Evolutionary conservation across 2,888 invertebrate species (phyloP), one percentile per base, ranked within the genome.

Genomic region (Lydus trimaculatus): DNA sequence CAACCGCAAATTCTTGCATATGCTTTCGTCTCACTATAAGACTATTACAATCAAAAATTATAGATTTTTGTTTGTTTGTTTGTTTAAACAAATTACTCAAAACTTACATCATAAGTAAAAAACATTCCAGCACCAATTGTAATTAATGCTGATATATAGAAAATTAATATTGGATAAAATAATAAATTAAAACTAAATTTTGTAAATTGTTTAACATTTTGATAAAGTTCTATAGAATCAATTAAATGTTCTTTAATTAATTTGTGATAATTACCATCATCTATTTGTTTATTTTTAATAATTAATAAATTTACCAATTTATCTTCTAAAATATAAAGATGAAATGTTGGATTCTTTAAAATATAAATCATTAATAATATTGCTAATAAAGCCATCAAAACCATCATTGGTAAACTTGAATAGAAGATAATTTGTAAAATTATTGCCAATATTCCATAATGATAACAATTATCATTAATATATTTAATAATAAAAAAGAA

Each of bases 181-280:
- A 31, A 17, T 13, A 60, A 13, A 60, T 28, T 17, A 3, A 31
- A 17, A 11, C 25, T 4, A 15, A n/a, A 17, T 1, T 13, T 60
- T 31, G n/a, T 15, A 1, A 60, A 60, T 17, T 31, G 9, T 28
- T 15, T 60, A 31, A 60, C 31, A 15, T 31, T 17, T n/a, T 28
- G 60, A 31, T 60, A 31, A 6, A 28, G n/a, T 31, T 11, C 0
- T 23, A 60, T 60, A 31, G 31, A 60, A 31, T 28, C 15, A 6
- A 60, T 60, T 31, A 60, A 31, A 17, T 31, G 25, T 28, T 28
- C 1, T 7, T 7, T 25, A 9, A 60, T 60, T 5, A 25, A 11
- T 31, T n/a, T 60, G 3, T 60, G 60, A 60, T 60, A 60, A 31
- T 60, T n/a, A 5, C 3, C 7, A 31, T 60, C 31, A 60, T 60